Evolutionary conservation across 1,140 invertebrate species (phyloP).

Genomic region (Oncopeltus fasciatus): DNA sequence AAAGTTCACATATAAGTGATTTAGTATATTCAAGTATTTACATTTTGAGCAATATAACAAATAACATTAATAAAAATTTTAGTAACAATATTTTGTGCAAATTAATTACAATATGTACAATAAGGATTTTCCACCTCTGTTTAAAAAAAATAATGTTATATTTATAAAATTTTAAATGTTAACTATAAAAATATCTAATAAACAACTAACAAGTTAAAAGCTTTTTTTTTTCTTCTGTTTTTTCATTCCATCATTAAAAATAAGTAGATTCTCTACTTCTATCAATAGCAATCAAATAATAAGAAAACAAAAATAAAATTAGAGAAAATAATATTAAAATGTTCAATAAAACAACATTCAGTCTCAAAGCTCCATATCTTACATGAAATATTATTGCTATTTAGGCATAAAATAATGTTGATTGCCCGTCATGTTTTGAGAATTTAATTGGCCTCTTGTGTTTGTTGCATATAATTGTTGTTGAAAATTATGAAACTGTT

Average conservation of each 20-base stretch:
- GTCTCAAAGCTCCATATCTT: not conserved
- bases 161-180: not conserved
- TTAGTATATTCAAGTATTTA: too few species aligned
- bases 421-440: conserved; percentile 30
- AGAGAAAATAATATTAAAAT: too few species aligned
- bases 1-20: too few species aligned
- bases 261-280: not conserved
- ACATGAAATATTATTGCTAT: conserved; percentile 24
- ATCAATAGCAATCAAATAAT: not conserved
- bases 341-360: too few species aligned
- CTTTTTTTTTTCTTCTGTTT: too few species aligned
- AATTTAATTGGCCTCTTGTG: conserved; percentile 39
- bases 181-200: not conserved
- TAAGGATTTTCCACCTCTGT: not conserved
- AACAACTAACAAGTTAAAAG: not conserved
- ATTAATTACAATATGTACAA: not conserved
- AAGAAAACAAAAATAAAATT: not conserved
- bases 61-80: not conserved
- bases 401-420: conserved; percentile 40
- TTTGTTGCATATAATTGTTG: conserved; percentile 85
- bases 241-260: not conserved
- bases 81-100: not conserved
- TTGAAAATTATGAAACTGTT: conserved; percentile 90
- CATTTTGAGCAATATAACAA: not conserved
- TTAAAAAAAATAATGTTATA: not conserved